A percentile compares a stretch with the other conserved stretches of the same genome.
Evolutionary conservation across 2,888 invertebrate species (phyloP).

Genomic region (Ochropacha duplaris): DNA sequence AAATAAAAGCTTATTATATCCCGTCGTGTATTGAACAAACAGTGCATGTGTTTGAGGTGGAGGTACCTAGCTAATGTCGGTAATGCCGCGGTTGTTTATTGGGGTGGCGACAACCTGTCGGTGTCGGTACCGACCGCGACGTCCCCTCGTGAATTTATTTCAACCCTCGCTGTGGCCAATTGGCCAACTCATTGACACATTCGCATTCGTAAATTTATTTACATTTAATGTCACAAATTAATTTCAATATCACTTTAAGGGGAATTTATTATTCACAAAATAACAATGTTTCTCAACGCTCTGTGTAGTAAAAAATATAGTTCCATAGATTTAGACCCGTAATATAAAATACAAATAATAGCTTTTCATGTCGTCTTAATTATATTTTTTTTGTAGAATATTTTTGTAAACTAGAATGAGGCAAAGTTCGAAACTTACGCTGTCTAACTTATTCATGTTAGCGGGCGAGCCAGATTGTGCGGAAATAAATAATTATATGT

Average conservation of each 20-base stretch:
- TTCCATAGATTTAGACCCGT: too few relatives aligned
- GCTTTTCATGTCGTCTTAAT: too few relatives aligned
- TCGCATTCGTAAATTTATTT: conserved; percentile 23
- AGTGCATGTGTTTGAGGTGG: conserved; percentile 20
- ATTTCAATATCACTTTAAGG: conserved; percentile 12
- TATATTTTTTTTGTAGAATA: too few relatives aligned
- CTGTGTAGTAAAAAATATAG: too few relatives aligned
- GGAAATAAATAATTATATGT: too few relatives aligned
- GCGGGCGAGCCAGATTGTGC: too few relatives aligned
- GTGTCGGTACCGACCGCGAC: conserved; percentile 34
- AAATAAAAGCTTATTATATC: conserved; percentile 44
- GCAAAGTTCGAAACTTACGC: too few relatives aligned
- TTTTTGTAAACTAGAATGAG: too few relatives aligned
- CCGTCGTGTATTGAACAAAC: conserved; percentile 48
- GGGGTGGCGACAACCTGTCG: conserved; percentile 53
- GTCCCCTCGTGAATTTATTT: conserved; percentile 29
- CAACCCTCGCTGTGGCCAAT: conserved; percentile 31
- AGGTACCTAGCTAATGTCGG: conserved; percentile 8
- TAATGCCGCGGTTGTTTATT: conserved; percentile 24
- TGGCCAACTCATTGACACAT: conserved; percentile 23
- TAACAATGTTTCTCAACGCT: too few relatives aligned
- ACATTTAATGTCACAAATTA: conserved; percentile 30
- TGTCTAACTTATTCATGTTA: too few relatives aligned
- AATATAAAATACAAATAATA: too few relatives aligned
- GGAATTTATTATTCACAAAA: too few relatives aligned